Base-by-base conservation (phyloP, 2,888 invertebrate genomes). In the Sphinx pinastri region DNA sequence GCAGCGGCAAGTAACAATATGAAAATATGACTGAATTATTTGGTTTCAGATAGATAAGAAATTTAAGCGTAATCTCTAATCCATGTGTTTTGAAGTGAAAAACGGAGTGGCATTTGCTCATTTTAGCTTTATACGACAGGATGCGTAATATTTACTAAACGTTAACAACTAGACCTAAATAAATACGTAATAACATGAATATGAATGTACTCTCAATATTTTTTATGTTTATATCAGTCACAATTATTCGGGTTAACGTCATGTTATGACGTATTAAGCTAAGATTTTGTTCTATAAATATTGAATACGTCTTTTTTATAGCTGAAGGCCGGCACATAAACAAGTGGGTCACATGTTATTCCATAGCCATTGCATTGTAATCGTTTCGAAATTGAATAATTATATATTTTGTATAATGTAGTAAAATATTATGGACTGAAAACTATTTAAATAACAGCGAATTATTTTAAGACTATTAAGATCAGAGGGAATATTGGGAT, bases 401-500 rank as follows among this genome's bases (percentile, higher is more conserved):
- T 38, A 38, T 8, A 38, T 38, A 38, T 38, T 38, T 5, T 38
- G 38, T 38, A 38, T 8, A 8, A 0, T 38, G 38, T 38, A 38
- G 38, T 38, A 7, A 38, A 38, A 38, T 38, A 38, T 38, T 38
- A 7, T 38, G 38, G 4, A 25, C 19, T 10, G 11, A 25, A 57
- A 12, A 25, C 13, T 25, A 25, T 25, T 25, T 25, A 25, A 25
- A 25, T 25, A 25, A 25, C 25, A 25, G 1, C 25, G 14, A 66
- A 25, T 19, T 49, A 67, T n/a, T 49, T 45, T 2, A 49, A 13
- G 47, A 10, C 8, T 8, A 4, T 67, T 51, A 57, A 67, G 25
- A 68, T 59, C 71, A 66, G 38, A 69, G 71, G 68, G 13, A 38
- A 72, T 47, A 59, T 55, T 58, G 67, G 71, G 72, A 68, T 72